Percentiles rank a stretch among this genome's conserved stretches.
Conservation (phyloP, 2,888 invertebrate species). For the Lissocephala sabroskyi region DNA sequence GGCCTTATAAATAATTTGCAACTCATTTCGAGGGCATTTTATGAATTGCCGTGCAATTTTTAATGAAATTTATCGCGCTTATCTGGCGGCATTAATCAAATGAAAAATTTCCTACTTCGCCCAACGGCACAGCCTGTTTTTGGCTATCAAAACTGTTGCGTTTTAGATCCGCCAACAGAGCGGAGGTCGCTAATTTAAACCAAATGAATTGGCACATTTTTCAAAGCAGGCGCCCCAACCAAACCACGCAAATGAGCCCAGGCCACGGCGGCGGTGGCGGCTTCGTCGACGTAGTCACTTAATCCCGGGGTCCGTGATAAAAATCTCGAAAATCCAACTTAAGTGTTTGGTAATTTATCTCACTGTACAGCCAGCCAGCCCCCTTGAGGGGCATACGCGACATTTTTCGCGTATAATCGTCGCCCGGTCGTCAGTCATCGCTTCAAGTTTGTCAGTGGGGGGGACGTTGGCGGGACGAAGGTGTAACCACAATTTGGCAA, state of each 20-base stretch:
- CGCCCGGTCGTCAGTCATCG: conserved; percentile 32
- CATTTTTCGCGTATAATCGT: conserved; percentile 44
- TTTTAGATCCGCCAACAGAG: conserved; percentile 16
- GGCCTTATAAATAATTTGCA: conserved; percentile 55
- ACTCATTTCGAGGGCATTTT: conserved; percentile 63
- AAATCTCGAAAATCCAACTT: conserved; percentile 72
- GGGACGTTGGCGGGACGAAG: background rate
- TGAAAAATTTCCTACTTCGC: conserved; percentile 29
- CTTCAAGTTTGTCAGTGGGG: background rate
- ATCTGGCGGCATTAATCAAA: conserved; percentile 69
- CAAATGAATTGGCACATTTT: conserved; percentile 72
- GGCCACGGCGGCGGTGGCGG: conserved; percentile 23
- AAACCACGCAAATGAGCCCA: conserved; percentile 40
- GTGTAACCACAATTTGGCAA: conserved; percentile 44
- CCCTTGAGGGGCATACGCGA: conserved; percentile 39
- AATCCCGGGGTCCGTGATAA: conserved; percentile 68
- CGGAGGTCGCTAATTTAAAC: conserved; percentile 70
- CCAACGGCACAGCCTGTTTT: conserved; percentile 7
- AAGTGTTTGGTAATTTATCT: conserved; percentile 71
- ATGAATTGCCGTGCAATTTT: conserved; percentile 65
- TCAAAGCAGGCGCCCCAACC: conserved; percentile 30
- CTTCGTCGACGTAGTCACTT: conserved; percentile 49
- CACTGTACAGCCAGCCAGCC: conserved; percentile 21
- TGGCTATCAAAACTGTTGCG: conserved; percentile 43
- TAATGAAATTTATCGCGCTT: conserved; percentile 68